Conservation (phyloP, 2,113 vertebrate genomes). For the Piliocolobus tephrosceles region DNA sequence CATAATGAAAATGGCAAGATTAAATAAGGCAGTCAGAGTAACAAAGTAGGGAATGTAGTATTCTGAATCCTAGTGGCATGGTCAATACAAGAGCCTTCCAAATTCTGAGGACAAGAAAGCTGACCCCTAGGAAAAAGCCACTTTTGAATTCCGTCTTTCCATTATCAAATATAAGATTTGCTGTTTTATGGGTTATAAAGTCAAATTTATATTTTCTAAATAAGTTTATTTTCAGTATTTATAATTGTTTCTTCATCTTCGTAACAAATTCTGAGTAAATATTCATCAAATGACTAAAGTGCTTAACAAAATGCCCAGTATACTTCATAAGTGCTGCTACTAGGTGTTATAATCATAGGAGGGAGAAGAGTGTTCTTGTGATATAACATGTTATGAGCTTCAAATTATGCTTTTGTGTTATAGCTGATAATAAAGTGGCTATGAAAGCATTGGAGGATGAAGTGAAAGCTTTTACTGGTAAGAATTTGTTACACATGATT, state of each 20-base stretch:
- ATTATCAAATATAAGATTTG: not conserved
- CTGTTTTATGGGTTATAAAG: not conserved
- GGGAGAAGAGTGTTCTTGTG: not conserved
- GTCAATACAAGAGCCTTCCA: not conserved
- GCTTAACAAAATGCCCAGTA: not conserved
- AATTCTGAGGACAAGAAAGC: not conserved
- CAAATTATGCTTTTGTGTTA: slow-evolving; percentile 18
- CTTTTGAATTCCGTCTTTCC: not conserved
- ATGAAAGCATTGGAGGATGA: slow-evolving; percentile 43
- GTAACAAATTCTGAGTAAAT: not conserved
- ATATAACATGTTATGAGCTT: not conserved
- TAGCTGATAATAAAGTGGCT: slow-evolving; percentile 50
- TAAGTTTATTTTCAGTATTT: slow-evolving; percentile 5
- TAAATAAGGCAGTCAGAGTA: not conserved
- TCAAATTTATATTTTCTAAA: slow-evolving; percentile 5
- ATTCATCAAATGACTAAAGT: not conserved
- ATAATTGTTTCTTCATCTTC: not conserved
- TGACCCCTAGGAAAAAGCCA: not conserved
- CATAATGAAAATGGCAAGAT: not conserved
- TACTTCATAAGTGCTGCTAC: not conserved
- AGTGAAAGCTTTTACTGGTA: slow-evolving; percentile 56
- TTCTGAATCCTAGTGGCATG: not conserved
- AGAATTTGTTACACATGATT: slow-evolving; percentile 21
- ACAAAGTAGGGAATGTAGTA: not conserved
- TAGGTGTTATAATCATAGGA: not conserved